Evolutionary conservation across 2,797 vertebrate species (phyloP).

Genomic region (Silurus aristotelis): DNA sequence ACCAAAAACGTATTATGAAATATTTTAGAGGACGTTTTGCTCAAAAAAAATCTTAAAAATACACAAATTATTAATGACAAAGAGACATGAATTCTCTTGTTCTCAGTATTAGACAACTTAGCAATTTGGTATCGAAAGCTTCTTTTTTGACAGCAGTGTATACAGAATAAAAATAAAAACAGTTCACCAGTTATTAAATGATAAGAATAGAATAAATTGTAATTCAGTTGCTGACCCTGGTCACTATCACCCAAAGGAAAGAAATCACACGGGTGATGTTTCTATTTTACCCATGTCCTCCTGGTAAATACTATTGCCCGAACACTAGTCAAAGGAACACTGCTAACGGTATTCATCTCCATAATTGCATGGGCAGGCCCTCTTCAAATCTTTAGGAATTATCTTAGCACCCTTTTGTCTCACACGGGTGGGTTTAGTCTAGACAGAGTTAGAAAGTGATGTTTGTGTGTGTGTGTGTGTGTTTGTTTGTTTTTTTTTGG

Average conservation of each 20-base stretch:
- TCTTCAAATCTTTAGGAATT: slow-evolving; percentile 28
- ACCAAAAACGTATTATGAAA: no score
- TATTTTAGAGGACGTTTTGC: no score
- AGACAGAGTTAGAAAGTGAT: slow-evolving; percentile 39
- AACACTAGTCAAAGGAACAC: background rate
- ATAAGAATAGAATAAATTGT: background rate
- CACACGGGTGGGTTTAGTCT: slow-evolving; percentile 42
- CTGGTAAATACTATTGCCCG: background rate
- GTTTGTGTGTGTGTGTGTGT: background rate
- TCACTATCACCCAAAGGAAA: background rate
- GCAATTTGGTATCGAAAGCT: background rate
- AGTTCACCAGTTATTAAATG: background rate
- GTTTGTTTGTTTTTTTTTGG: no score
- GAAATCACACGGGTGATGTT: no score
- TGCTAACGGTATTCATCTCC: slow-evolving; percentile 6
- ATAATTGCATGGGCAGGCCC: background rate
- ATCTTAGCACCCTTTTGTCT: slow-evolving; percentile 27
- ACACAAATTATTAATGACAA: background rate
- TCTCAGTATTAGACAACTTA: background rate
- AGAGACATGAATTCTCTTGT: background rate
- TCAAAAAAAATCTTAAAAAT: background rate
- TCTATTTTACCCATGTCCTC: background rate
- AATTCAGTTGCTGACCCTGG: background rate
- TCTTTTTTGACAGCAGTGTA: background rate
- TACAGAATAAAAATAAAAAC: background rate